Conservation (phyloP, 2,888 invertebrate genomes). For the Lacanobia oleracea region DNA sequence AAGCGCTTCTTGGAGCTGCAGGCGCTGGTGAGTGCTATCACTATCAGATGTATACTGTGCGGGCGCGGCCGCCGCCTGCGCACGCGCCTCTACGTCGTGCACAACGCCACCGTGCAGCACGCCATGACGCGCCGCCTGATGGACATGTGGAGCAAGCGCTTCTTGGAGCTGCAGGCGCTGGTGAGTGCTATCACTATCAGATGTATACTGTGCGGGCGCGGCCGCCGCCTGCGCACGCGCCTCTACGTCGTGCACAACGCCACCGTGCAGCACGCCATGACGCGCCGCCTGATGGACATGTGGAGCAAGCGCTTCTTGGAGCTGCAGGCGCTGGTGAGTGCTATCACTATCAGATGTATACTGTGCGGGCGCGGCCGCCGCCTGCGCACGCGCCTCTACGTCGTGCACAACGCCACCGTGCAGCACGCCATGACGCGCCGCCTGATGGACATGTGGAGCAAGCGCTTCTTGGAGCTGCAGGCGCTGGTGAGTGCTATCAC, state of each 20-base stretch:
- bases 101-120: conserved; percentile 74
- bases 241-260: conserved; percentile 62
- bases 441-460: conserved; percentile 77
- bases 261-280: conserved; percentile 75
- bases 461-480: conserved; percentile 80
- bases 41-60: conserved; percentile 22
- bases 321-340: conserved; percentile 75
- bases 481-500: conserved; percentile 63
- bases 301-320: conserved; percentile 81
- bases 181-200: conserved; percentile 48
- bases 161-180: conserved; percentile 78
- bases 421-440: conserved; percentile 76
- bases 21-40: conserved; percentile 65
- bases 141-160: conserved; percentile 77
- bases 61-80: conserved; percentile 15
- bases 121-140: conserved; percentile 75
- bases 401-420: conserved; percentile 68
- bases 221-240: no score
- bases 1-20: conserved; percentile 80
- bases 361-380: conserved; percentile 47
- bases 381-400: no score
- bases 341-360: no score
- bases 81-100: conserved; percentile 35
- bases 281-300: conserved; percentile 70
- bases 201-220: no score